A percentile compares a stretch with the other conserved stretches of the same genome.
phyloP scores from a whole-genome alignment of 2,888 invertebrate species.

The Liposcelis brunnea region DNA sequence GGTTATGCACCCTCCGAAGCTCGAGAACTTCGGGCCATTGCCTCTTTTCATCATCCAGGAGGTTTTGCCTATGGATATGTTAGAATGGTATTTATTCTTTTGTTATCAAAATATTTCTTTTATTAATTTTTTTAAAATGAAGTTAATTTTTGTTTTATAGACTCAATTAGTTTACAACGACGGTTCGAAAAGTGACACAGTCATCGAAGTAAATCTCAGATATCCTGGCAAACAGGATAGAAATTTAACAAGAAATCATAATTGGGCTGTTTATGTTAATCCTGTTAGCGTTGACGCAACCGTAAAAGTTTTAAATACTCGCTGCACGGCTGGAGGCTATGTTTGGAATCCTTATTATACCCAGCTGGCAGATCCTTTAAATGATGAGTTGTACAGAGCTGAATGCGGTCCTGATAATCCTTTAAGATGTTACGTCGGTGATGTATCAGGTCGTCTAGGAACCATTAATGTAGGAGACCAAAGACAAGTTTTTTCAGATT shows the following conservation, averaged over 20 bases:
- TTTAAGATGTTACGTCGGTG: conserved; percentile 78
- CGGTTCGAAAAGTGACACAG: conserved; percentile 73
- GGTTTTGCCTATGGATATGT: conserved; percentile 76
- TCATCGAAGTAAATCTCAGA: conserved; percentile 74
- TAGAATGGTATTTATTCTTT: conserved; percentile 42
- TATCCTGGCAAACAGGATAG: conserved; percentile 73
- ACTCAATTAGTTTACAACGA: conserved; percentile 76
- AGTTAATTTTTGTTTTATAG: too few relatives aligned
- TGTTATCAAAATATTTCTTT: conserved; percentile 9
- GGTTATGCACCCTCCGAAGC: conserved; percentile 80
- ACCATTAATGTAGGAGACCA: conserved; percentile 63
- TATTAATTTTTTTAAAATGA: too few relatives aligned
- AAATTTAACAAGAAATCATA: conserved; percentile 69
- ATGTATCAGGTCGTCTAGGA: conserved; percentile 68
- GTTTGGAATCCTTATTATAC: conserved; percentile 85
- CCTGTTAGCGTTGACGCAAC: conserved; percentile 82
- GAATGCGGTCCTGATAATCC: conserved; percentile 83
- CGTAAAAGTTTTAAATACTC: conserved; percentile 55
- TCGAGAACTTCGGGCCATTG: conserved; percentile 67
- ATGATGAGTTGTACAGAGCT: conserved; percentile 63
- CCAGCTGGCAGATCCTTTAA: conserved; percentile 74
- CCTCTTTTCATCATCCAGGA: conserved; percentile 78
- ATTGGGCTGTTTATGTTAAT: conserved; percentile 84
- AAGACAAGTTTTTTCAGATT: conserved; percentile 62
- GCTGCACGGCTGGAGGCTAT: conserved; percentile 83